These are phyloP conservation scores for Macrobrachium rosenbergii DNA, from an alignment of 1,140 invertebrate genomes.

Conservation along the genomic window DNA sequence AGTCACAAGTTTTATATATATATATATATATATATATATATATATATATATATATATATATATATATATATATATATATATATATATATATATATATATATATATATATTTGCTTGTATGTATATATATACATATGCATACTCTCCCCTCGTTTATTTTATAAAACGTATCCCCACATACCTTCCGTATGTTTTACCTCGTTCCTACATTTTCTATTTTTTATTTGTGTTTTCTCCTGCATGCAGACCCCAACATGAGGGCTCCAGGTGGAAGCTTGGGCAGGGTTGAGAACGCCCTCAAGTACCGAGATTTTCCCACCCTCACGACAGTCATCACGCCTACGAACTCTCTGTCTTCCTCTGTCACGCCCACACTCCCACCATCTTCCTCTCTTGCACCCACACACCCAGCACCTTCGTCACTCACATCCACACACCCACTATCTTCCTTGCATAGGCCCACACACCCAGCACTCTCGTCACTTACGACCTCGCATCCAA, in stretches of 20 bases:
- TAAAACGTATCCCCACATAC: neutral
- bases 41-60: constrained; percentile 30
- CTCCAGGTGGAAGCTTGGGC: constrained; percentile 22
- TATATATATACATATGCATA: neutral
- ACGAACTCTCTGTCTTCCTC: constrained; percentile 2
- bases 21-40: constrained; percentile 1
- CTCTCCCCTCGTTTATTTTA: neutral
- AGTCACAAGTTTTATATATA: neutral
- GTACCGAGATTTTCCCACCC: constrained; percentile 35
- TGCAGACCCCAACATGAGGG: constrained; percentile 43
- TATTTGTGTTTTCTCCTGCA: neutral
- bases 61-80: constrained; percentile 26
- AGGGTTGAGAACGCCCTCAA: constrained; percentile 36
- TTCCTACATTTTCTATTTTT: neutral
- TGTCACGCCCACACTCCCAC: neutral
- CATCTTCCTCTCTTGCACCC: neutral
- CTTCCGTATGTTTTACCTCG: neutral
- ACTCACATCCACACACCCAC: no score
- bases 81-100: constrained; percentile 30
- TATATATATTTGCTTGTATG: neutral
- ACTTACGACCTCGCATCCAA: no score
- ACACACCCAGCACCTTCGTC: neutral
- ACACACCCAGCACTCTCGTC: neutral
- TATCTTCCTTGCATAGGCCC: neutral
- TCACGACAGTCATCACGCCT: neutral